A percentile compares a stretch with the other conserved stretches of the same genome.
These are phyloP conservation scores for Homalodisca vitripennis DNA, from an alignment of 1,140 invertebrate species.

Conservation along the genomic window DNA sequence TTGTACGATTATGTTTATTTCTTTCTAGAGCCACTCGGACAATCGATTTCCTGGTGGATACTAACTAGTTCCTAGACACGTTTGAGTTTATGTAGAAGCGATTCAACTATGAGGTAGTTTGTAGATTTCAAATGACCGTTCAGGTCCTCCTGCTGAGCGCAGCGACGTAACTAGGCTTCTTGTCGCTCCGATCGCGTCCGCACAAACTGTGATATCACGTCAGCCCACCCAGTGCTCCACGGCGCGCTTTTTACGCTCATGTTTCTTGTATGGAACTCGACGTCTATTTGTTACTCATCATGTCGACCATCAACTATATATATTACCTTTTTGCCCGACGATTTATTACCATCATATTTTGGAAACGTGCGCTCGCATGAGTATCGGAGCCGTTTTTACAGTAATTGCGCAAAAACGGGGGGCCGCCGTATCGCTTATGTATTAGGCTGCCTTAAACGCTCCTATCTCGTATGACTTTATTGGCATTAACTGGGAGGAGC, in stretches of 20 bases:
- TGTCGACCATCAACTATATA: conserved; percentile 10
- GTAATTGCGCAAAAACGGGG: conserved; percentile 6
- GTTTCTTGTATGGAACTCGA: conserved; percentile 12
- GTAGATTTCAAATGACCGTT: too few relatives aligned
- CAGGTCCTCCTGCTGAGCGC: too few relatives aligned
- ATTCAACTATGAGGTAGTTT: too few relatives aligned
- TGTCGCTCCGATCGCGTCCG: too few relatives aligned
- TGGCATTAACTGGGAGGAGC: background rate
- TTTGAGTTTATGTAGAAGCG: too few relatives aligned
- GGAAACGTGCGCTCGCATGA: conserved; percentile 4
- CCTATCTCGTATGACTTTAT: conserved; percentile 24
- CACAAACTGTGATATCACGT: too few relatives aligned
- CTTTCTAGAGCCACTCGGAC: too few relatives aligned
- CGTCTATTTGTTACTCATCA: conserved; percentile 11
- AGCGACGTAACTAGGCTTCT: too few relatives aligned
- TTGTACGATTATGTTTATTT: too few relatives aligned
- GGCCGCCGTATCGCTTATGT: background rate
- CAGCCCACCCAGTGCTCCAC: background rate
- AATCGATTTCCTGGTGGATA: too few relatives aligned
- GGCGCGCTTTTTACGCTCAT: background rate
- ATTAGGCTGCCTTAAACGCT: background rate
- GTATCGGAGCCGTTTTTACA: background rate
- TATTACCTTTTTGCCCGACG: conserved; percentile 5
- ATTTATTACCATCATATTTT: conserved; percentile 27
- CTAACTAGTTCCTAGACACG: too few relatives aligned